Base-by-base conservation (phyloP, 92 coral and sea anemone genomes). In the Palythoa caribaeorum region DNA sequence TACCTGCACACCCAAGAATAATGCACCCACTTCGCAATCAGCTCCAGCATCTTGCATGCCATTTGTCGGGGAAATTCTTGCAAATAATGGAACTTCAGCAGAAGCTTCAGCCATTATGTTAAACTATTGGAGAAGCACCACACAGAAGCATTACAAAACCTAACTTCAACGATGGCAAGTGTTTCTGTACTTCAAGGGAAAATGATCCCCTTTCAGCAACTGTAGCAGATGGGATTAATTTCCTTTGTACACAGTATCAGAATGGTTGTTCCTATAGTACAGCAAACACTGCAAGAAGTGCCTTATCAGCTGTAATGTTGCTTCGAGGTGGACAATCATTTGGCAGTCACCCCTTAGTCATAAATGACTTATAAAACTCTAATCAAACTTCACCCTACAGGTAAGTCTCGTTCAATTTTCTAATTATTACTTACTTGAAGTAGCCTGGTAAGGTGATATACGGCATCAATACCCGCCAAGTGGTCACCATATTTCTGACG, bases 401-500 rank as follows among this genome's bases (percentile, higher is more conserved):
- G n/a, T n/a, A n/a, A n/a, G n/a, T n/a, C n/a, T n/a, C n/a, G n/a
- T n/a, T n/a, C n/a, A n/a, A n/a, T n/a, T n/a, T n/a, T n/a, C n/a
- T 14, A 9, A 13, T 47, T 47, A 1, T 19, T 53, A 76, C 53
- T 62, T 44, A 80, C 85, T 19, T 80, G 74, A 14, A 92, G 92
- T 13, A 92, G 84, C 52, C 69, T 86, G 48, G 89, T 85, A 6
- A 94, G 84, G 35, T 88, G 88, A 8, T 48, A 19, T n/a, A 89
- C 93, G 40, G 92, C 97, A 54, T 90, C 91, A n/a, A 94, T 84
- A 14, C 92, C 97, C 3, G 87, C 87, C 38, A 94, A 88, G 65
- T 94, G 97, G 89, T 94, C 97, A 2, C 97, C 97, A 60, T 88
- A 90, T 39, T 90, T 94, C 78, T 90, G 93, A 17, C 92, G 88